Evolutionary conservation across 2,113 vertebrate genomes (phyloP), one percentile per base, ranked within the genome.

Genomic region (Murina feae): DNA sequence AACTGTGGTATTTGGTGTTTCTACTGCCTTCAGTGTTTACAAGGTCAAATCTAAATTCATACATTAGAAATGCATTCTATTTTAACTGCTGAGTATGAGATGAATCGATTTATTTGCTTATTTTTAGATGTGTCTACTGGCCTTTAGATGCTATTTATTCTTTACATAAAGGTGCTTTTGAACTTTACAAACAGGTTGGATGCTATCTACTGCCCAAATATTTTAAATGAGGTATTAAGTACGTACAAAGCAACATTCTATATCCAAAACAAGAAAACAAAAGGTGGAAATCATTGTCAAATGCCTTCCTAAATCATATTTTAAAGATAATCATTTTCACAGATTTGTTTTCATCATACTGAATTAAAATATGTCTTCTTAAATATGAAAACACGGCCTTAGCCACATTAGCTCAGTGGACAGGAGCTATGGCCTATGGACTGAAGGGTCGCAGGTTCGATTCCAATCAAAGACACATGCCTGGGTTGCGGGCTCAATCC

Each of bases 141-240:
- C 92, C 96, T 97, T 97, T 96, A 85, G 87, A 90, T 96, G 87
- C 76, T 85, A 75, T 94, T 92, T 60, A 60, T 60, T 60, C 92
- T 96, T 97, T 95, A 92, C 81, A 92, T 65, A 96, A 94, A 92
- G 85, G 81, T 79, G 66, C 51, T 90, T 95, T 68, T 96, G 96
- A 97, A 96, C 96, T 97, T 97, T 93, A 96, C 85, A 86, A 95
- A 97, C 76, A 96, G 55, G 80, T 74, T 95, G 60, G 28, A 74
- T 89, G 79, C 71, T 95, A 86, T 78, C 82, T 47, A 37, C 95
- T 85, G 18, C 74, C 58, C 85, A 95, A 93, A 96, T 86, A 95
- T 85, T 88, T 95, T 94, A 87, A 93, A 87, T 83, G 66, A 96
- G 42, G 72, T 76, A 90, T 95, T 89, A 92, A 44, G 47, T 58